A percentile compares a stretch with the other conserved stretches of the same genome.
phyloP scores from a whole-genome alignment of 2,113 vertebrate species.

The Uria aalge region DNA sequence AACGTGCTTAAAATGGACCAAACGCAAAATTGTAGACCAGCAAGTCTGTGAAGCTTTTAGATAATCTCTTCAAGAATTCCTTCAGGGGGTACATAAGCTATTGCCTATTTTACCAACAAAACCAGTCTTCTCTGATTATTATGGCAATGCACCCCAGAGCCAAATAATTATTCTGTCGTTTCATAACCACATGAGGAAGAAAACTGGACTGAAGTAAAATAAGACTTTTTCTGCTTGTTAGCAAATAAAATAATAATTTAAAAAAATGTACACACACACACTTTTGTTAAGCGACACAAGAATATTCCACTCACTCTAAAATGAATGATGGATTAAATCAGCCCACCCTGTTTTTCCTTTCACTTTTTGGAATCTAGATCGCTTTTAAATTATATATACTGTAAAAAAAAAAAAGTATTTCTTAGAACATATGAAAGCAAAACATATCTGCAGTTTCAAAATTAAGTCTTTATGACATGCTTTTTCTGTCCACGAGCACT shows the following conservation, averaged over 20 bases:
- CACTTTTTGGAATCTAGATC: background rate
- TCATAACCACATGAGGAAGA: background rate
- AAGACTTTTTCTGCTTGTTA: background rate
- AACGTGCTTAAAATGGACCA: background rate
- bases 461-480: background rate
- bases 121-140: background rate
- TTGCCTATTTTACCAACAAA: background rate
- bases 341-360: background rate
- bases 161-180: background rate
- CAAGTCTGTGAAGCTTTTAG: background rate
- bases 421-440: background rate
- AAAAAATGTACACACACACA: rapidly evolving
- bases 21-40: background rate
- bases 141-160: background rate
- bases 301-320: background rate
- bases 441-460: background rate
- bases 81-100: background rate
- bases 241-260: background rate
- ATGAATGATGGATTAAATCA: background rate
- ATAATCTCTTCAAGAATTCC: background rate
- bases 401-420: background rate
- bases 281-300: background rate
- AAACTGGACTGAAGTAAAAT: background rate
- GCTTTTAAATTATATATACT: background rate
- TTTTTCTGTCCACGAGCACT: background rate